phyloP scores from a whole-genome alignment of 2,888 invertebrate genomes.

The Ectobius pallidus region DNA sequence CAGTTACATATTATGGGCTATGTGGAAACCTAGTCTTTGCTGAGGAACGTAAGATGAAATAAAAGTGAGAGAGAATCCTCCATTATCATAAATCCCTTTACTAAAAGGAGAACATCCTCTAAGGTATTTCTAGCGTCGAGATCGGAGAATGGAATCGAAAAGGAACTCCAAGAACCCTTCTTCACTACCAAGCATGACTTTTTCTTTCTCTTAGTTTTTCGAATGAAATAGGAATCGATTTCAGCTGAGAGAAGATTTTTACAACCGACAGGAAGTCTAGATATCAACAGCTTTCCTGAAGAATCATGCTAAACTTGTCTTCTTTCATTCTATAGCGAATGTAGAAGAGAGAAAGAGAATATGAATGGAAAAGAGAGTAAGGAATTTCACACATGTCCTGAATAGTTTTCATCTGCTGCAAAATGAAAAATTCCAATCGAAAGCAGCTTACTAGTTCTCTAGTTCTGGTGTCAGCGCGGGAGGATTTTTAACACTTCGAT shows the following conservation, averaged over 20 bases:
- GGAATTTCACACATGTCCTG: too few relatives aligned
- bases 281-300: background rate
- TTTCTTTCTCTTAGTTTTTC: too few relatives aligned
- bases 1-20: too few relatives aligned
- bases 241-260: background rate
- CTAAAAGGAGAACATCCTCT: background rate
- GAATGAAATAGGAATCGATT: background rate
- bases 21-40: too few relatives aligned
- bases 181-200: background rate
- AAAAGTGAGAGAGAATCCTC: background rate
- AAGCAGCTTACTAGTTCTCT: background rate
- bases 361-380: too few relatives aligned
- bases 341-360: too few relatives aligned
- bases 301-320: background rate
- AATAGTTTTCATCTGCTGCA: background rate
- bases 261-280: background rate
- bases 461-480: too few relatives aligned
- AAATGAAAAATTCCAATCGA: slow-evolving; percentile 10
- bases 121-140: background rate
- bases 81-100: background rate
- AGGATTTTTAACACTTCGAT: too few relatives aligned
- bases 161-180: background rate
- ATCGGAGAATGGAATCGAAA: background rate
- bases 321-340: too few relatives aligned
- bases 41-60: too few relatives aligned